These are phyloP conservation scores for Calliphora vicina DNA, from an alignment of 1,140 invertebrate species.

Conservation along the genomic window DNA sequence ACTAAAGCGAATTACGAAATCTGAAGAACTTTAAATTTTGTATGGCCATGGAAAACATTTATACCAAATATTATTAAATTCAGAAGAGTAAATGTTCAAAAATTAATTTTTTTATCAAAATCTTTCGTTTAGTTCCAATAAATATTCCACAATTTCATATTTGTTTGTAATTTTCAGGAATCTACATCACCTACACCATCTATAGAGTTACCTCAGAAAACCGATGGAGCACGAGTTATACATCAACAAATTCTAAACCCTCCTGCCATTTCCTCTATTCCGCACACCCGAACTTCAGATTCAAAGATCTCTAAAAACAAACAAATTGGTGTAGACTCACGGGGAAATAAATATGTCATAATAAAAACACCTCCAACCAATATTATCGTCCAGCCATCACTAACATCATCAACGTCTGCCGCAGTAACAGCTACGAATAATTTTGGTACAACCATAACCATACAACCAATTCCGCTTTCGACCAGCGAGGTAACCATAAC, in stretches of 20 bases:
- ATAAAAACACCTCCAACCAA: slow-evolving; percentile 8
- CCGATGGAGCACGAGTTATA: slow-evolving; percentile 27
- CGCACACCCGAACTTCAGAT: not conserved
- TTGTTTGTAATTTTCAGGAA: not conserved
- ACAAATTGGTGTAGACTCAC: slow-evolving; percentile 20
- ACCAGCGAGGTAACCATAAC: not conserved
- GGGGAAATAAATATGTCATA: slow-evolving; percentile 29
- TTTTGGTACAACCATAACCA: not conserved
- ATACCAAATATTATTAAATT: too few relatives aligned
- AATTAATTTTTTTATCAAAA: too few relatives aligned
- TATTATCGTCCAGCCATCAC: not conserved
- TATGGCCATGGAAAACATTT: too few relatives aligned
- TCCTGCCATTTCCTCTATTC: not conserved
- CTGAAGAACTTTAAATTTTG: too few relatives aligned
- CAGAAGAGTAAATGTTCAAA: too few relatives aligned
- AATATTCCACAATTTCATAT: too few relatives aligned
- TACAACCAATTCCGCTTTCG: not conserved
- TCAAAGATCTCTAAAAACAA: slow-evolving; percentile 10
- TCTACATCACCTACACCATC: not conserved
- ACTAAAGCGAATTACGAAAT: too few relatives aligned
- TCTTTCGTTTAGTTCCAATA: too few relatives aligned
- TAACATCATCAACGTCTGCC: slow-evolving; percentile 10
- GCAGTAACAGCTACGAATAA: not conserved
- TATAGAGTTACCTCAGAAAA: not conserved
- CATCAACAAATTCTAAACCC: slow-evolving; percentile 37